Evolutionary conservation across 2,113 vertebrate genomes (phyloP).

Genomic region (Pelvicachromis taeniatus): DNA sequence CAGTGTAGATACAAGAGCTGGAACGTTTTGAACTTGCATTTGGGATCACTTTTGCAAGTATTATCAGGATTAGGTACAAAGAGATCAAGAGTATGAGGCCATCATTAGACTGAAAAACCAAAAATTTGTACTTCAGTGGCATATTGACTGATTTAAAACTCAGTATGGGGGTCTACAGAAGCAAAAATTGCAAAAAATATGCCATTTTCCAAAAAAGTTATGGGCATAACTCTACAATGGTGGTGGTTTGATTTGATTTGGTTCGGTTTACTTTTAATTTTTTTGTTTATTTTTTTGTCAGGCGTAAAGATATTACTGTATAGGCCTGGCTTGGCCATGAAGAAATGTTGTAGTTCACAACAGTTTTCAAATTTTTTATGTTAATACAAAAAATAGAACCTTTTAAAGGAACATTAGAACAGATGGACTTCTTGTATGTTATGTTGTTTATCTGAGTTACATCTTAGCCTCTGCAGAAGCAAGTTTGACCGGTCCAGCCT

Average conservation of each 20-base stretch:
- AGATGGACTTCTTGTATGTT: not conserved
- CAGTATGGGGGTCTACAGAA: no score
- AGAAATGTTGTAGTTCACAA: not conserved
- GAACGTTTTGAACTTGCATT: not conserved
- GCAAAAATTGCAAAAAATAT: no score
- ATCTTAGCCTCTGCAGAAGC: not conserved
- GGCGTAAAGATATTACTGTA: not conserved
- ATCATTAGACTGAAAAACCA: not conserved
- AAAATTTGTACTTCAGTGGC: no score
- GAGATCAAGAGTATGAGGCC: not conserved
- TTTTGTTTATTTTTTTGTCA: not conserved
- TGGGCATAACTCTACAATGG: not conserved
- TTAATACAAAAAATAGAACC: not conserved
- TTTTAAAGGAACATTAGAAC: not conserved
- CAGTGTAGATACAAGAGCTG: not conserved
- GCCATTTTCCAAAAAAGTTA: not conserved
- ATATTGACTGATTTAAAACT: no score
- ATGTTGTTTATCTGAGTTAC: not conserved
- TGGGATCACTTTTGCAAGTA: not conserved
- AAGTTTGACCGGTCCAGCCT: constrained; percentile 15
- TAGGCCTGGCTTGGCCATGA: not conserved
- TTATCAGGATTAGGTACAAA: not conserved
- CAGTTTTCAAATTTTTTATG: not conserved
- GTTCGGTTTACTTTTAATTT: not conserved
- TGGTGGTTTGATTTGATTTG: not conserved